Base-by-base conservation (phyloP, 1,140 invertebrate genomes). In the Papilio dardanus region DNA sequence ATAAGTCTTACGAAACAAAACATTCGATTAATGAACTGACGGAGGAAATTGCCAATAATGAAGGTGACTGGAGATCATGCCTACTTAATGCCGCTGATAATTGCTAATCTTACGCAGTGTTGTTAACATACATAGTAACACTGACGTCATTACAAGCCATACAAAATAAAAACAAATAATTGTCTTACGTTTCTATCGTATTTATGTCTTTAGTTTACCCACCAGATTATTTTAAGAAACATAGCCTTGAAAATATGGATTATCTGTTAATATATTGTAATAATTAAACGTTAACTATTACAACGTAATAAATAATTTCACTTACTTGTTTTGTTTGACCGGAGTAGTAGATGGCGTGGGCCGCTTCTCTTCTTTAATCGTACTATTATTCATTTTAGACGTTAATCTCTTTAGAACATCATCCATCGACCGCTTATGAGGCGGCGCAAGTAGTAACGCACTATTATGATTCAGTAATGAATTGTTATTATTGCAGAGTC, bases 371-470 rank as follows among this genome's bases (percentile, higher is more conserved):
- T 96, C 95, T 81, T 95, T 95, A 62, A 95, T 94, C 14, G 95
- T 95, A 82, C 95, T 96, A 86, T 94, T 95, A 81, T 96, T 96
- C 94, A 96, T 96, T 90, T 97, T 97, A 75, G 96, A 97, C 69
- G 96, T 97, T 80, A 97, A 93, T 86, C 96, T 94, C 89, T 97
- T 97, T n/a, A 97, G 94, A 6, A 97, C 96, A 93, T 97, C 96
- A 94, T 97, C 96, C 96, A 97, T 97, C n/a, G 96, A 96, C 83
- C 96, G 93, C 87, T 96, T 93, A 76, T 94, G 94, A 8, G 94
- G 88, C 12, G 84, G 84, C 3, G 86, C 89, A 6, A 93, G 81
- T 37, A 92, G 92, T 77, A 94, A 83, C 71, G 93, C 90, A 76
- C 86, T 94, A 83, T 86, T 94, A 86, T 88, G 92, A 79, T 92